These are phyloP conservation scores for Ceryle rudis DNA, from an alignment of 2,797 vertebrate genomes.

Conservation along the genomic window DNA sequence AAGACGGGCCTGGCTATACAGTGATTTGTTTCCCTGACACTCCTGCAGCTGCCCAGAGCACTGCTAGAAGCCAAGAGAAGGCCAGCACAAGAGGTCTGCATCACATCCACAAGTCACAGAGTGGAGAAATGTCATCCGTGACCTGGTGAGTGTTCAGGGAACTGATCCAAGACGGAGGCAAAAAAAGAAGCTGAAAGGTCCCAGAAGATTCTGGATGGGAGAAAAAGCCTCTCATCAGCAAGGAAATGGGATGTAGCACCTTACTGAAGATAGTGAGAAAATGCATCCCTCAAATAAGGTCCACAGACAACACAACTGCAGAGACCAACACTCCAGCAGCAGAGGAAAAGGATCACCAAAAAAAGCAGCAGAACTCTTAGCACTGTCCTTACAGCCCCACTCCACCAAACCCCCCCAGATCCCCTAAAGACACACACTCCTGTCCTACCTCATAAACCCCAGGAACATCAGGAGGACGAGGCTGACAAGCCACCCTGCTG, in stretches of 20 bases:
- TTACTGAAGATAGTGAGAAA: not conserved
- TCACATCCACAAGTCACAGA: not conserved
- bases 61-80: not conserved
- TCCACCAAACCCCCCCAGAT: not conserved
- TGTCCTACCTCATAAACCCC: constrained; percentile 92
- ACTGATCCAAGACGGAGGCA: not conserved
- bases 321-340: not conserved
- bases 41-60: not conserved
- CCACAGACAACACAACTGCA: not conserved
- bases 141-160: not conserved
- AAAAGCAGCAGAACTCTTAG: not conserved
- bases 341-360: not conserved
- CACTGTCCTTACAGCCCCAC: not conserved
- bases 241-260: not conserved
- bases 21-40: not conserved
- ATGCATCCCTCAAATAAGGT: not conserved
- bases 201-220: not conserved
- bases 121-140: not conserved
- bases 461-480: constrained; percentile 89
- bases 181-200: not conserved
- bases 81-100: not conserved
- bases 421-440: not conserved
- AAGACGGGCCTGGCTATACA: not conserved
- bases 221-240: not conserved
- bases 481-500: constrained; percentile 94